These are phyloP conservation scores for Yponomeuta plumbellus DNA, from an alignment of 2,888 invertebrate genomes.

Conservation along the genomic window DNA sequence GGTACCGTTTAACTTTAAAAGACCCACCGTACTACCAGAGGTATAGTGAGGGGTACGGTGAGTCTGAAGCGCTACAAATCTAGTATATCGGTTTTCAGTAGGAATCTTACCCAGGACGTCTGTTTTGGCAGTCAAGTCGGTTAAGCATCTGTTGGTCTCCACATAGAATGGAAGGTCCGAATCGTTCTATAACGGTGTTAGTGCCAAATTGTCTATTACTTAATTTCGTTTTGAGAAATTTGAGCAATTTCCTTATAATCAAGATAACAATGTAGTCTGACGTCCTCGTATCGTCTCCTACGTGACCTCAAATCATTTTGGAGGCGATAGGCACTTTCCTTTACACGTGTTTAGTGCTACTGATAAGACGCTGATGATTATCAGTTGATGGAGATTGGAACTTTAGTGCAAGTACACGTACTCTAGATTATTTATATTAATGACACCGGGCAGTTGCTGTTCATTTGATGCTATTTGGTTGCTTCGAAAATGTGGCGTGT, in stretches of 20 bases:
- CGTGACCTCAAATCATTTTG: background rate
- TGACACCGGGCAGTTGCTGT: background rate
- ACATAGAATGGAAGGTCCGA: too few relatives aligned
- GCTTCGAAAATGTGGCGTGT: conserved; percentile 36
- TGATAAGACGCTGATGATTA: conserved; percentile 4
- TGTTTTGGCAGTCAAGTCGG: too few relatives aligned
- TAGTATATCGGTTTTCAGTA: too few relatives aligned
- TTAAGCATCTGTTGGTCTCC: too few relatives aligned
- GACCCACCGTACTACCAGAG: too few relatives aligned
- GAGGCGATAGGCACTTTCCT: background rate
- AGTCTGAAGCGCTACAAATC: too few relatives aligned
- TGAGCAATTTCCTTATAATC: background rate
- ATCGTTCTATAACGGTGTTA: too few relatives aligned
- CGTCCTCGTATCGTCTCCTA: background rate
- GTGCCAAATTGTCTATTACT: too few relatives aligned
- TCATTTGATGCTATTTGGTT: conserved; percentile 1
- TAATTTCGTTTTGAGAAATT: too few relatives aligned
- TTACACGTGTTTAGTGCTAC: background rate
- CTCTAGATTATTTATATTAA: background rate
- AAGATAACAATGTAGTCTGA: background rate
- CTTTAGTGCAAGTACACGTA: conserved; percentile 1
- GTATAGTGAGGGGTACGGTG: too few relatives aligned
- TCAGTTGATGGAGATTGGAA: background rate
- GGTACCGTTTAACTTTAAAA: too few relatives aligned
- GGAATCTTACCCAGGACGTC: too few relatives aligned